A percentile compares a stretch with the other conserved stretches of the same genome.
phyloP scores from a whole-genome alignment of 2,113 vertebrate species.

The Genyomyrus donnyi region DNA sequence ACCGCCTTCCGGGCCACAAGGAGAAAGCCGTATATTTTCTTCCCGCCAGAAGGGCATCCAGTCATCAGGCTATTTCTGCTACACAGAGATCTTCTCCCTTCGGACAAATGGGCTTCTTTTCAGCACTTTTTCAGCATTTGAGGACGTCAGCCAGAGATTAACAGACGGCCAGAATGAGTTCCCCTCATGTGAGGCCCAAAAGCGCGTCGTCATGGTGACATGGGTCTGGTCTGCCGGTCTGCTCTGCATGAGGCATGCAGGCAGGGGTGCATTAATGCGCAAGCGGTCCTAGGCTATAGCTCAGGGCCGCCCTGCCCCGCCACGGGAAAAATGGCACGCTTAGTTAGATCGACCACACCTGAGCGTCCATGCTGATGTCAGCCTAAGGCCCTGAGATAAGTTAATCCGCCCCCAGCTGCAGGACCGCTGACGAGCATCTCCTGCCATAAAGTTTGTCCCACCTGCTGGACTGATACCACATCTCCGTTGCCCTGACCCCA shows the following conservation, averaged over 20 bases:
- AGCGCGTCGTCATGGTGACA: not conserved
- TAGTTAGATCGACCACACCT: not conserved
- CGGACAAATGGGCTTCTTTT: not conserved
- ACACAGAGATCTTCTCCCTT: not conserved
- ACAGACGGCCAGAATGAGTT: not conserved
- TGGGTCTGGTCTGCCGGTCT: not conserved
- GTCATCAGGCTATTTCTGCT: not conserved
- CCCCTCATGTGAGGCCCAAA: not conserved
- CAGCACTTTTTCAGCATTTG: not conserved
- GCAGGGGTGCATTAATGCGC: not conserved
- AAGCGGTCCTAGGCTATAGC: not conserved
- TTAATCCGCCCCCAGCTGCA: not conserved
- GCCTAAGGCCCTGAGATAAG: not conserved
- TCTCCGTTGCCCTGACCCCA: not conserved
- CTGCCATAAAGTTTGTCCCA: not conserved
- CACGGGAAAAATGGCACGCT: not conserved
- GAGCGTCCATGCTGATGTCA: not conserved
- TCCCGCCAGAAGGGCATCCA: not conserved
- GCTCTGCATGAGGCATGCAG: not conserved
- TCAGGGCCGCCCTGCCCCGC: not conserved
- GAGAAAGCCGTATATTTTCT: not conserved
- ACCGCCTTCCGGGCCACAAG: not conserved
- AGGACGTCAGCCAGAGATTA: not conserved
- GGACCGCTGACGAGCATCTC: not conserved
- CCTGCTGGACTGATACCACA: not conserved